Evolutionary conservation across 1,140 invertebrate species (phyloP), one percentile per base, ranked within the genome.

Genomic region (Sarcophaga peregrina): DNA sequence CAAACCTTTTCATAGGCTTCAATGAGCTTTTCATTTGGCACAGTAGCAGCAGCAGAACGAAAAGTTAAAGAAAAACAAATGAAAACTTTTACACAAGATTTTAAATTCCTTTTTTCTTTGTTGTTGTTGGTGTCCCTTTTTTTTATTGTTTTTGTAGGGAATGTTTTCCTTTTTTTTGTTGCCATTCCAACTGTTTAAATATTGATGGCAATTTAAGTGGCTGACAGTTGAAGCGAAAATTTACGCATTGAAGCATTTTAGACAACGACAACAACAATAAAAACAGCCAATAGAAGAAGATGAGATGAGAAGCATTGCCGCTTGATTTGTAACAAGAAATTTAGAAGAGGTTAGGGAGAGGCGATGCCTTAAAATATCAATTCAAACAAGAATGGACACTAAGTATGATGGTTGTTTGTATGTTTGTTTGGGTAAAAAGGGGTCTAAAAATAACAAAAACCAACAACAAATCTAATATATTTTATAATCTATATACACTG

Each of bases 191-290:
- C 72, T 74, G 72, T 15, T 74, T 74, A 74, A 74, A 25, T 74
- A 74, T 74, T 25, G 72, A 74, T 74, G 45, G 72, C 72, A 74
- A 58, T n/a, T n/a, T 58, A 74, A 74, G 72, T 74, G 72, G 72
- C 72, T 37, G 72, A 25, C 45, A 37, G 45, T 46, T 74, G 20
- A 74, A 74, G 72, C 45, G 72, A 74, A 74, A 74, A 74, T 74
- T 74, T 17, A 74, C 72, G 72, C 72, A 74, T 74, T 37, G 0
- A 46, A 74, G 45, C 72, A 25, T 74, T 58, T 58, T n/a, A 58
- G 54, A 13, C 72, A 25, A 74, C 20, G 9, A 74, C 25, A 4
- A 37, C 25, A 37, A 37, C 25, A 37, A 37, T 1, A 37, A 37
- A 37, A 37, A 37, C 1, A 37, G n/a, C n/a, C n/a, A 37, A 37